Base-by-base conservation (phyloP, 2,797 vertebrate genomes). In the Botia kubotai region DNA sequence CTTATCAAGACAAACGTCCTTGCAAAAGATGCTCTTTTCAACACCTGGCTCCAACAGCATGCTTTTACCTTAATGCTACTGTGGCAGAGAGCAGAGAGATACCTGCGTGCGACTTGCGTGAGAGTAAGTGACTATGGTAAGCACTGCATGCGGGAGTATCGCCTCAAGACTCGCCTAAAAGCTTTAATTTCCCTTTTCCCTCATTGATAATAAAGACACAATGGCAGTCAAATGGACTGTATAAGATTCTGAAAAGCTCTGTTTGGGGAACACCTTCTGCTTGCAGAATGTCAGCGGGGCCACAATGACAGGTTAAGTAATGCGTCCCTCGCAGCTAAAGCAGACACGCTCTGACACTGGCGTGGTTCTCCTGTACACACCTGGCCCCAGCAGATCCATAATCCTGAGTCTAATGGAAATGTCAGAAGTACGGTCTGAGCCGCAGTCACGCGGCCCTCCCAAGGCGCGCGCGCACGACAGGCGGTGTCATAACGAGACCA, bases 381-480 rank as follows among this genome's bases (percentile, higher is more conserved):
- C 71, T 81, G 83, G 85, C 48, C 43, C 68, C 84, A 85, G 87
- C 83, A 73, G 55, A 85, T 74, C 86, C 82, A 46, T 5, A 83
- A 78, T 0, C 55, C 69, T 82, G 71, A 82, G 84, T 82, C 78
- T 90, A 91, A 93, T 93, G 88, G 90, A 86, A 90, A 87, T 77
- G 87, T 88, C 89, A 79, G 16, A 84, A 82, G 78, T 33, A 21
- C 46, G 76, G 91, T 63, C 79, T 83, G 82, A 87, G 76, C 78
- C 82, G 62, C 48, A 80, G 77, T 83, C 80, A 63, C 43, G 70
- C 53, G 73, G 21, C 39, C 71, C 82, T 79, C 86, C 83, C 85
- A 80, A 0, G 19, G 89, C 89, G 88, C 48, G 86, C 60, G 52
- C 71, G 46, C 1, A 89, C 0, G 88, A 86, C 81, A 88, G 19